phyloP scores from a whole-genome alignment of 2,888 invertebrate genomes.

The Margaritifera margaritifera region DNA sequence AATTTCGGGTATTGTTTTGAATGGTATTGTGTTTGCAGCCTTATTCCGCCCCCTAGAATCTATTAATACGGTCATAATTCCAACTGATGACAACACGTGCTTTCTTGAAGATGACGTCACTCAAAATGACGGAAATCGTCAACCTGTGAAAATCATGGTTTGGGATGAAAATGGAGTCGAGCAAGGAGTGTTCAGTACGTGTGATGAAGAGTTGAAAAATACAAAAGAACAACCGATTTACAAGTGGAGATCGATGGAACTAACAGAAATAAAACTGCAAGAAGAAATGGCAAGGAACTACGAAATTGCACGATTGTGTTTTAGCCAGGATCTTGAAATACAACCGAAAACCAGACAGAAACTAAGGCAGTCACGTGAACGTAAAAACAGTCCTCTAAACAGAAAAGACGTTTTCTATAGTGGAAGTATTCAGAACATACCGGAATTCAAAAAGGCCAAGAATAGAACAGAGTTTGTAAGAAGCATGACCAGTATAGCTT shows the following conservation, averaged over 20 bases:
- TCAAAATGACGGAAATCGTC: neutral
- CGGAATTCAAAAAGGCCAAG: conserved; percentile 37
- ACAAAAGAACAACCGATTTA: conserved; percentile 28
- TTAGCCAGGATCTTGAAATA: conserved; percentile 29
- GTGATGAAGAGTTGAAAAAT: conserved; percentile 1
- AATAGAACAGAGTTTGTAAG: conserved; percentile 36
- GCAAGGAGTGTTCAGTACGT: conserved; percentile 5
- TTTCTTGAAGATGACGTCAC: neutral
- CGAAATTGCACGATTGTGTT: conserved; percentile 28
- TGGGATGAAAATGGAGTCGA: conserved; percentile 1
- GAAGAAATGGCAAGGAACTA: neutral
- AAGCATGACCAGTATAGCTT: conserved; percentile 25
- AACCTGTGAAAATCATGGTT: conserved; percentile 12
- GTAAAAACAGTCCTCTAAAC: conserved; percentile 80
- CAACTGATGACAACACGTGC: neutral
- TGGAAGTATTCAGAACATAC: conserved; percentile 90
- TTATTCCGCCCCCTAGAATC: conserved; percentile 85
- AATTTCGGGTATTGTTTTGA: conserved; percentile 85
- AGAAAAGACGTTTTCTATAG: conserved; percentile 97
- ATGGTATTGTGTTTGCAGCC: conserved; percentile 84
- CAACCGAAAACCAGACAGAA: conserved; percentile 15
- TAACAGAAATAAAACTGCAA: conserved; percentile 1
- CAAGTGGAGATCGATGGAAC: conserved; percentile 42
- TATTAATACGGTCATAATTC: conserved; percentile 2
- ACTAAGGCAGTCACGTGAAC: conserved; percentile 5